Evolutionary conservation across 1,140 invertebrate genomes (phyloP).

Genomic region (Drosophila quadrilineata): DNA sequence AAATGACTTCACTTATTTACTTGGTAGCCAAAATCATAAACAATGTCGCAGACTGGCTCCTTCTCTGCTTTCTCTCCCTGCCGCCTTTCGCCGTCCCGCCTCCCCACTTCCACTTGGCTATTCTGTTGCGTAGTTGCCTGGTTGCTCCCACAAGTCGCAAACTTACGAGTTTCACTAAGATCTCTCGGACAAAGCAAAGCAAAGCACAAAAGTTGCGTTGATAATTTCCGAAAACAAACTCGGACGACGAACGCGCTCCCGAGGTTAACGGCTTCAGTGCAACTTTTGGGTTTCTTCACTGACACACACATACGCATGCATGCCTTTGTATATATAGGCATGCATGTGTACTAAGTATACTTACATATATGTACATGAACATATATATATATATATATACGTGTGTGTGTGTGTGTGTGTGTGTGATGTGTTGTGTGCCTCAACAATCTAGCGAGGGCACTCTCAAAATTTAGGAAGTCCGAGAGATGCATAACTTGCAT

Average conservation of each 20-base stretch:
- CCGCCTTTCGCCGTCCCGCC: neutral
- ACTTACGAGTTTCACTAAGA: constrained; percentile 23
- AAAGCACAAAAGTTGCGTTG: constrained; percentile 36
- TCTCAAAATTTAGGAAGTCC: constrained; percentile 68
- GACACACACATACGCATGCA: constrained; percentile 1
- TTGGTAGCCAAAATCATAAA: constrained; percentile 3
- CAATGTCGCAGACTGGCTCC: constrained; percentile 10
- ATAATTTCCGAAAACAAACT: constrained; percentile 74
- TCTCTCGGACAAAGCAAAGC: neutral
- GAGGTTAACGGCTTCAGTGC: constrained; percentile 81
- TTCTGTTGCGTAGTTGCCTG: neutral
- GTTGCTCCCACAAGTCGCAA: neutral
- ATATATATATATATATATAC: too few relatives aligned
- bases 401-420: too few relatives aligned
- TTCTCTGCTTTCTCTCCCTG: neutral
- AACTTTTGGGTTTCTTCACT: constrained; percentile 72
- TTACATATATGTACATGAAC: too few relatives aligned
- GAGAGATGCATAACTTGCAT: neutral
- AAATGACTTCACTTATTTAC: constrained; percentile 76
- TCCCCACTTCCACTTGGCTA: too few relatives aligned
- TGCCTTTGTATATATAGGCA: neutral
- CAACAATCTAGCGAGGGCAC: constrained; percentile 59
- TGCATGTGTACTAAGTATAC: too few relatives aligned
- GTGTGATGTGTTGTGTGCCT: too few relatives aligned
- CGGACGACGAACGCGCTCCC: constrained; percentile 73